Evolutionary conservation across 1,140 invertebrate genomes (phyloP).

Genomic region (Camponotus vicinus): DNA sequence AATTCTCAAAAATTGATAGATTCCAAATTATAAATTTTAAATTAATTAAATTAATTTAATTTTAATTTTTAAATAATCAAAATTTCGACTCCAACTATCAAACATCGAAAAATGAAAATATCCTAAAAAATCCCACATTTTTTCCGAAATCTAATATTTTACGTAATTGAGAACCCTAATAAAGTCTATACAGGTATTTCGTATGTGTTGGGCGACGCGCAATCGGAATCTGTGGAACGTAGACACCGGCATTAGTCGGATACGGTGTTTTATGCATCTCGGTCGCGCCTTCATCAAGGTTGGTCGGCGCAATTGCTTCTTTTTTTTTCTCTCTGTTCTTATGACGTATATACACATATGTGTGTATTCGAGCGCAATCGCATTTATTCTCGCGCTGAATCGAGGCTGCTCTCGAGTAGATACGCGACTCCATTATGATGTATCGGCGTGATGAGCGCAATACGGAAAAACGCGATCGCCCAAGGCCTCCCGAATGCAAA

Average conservation of each 20-base stretch:
- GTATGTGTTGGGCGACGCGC: constrained; percentile 39
- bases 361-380: constrained; percentile 20
- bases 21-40: background rate
- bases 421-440: constrained; percentile 48
- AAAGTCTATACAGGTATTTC: background rate
- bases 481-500: constrained; percentile 53
- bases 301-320: constrained; percentile 24
- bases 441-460: constrained; percentile 21
- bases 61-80: background rate
- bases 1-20: background rate
- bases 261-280: constrained; percentile 58
- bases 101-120: background rate
- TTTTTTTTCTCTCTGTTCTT: background rate
- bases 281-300: constrained; percentile 57
- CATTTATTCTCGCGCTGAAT: constrained; percentile 49
- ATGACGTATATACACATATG: too few relatives aligned
- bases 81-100: background rate
- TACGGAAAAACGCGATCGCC: constrained; percentile 46
- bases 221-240: constrained; percentile 51
- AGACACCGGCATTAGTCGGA: constrained; percentile 34
- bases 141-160: background rate
- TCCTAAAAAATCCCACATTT: too few relatives aligned
- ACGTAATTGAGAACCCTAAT: background rate
- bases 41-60: too few relatives aligned
- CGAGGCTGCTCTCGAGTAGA: constrained; percentile 35